Conservation (phyloP, 1,140 invertebrate genomes). For the Oedothorax gibbosus region DNA sequence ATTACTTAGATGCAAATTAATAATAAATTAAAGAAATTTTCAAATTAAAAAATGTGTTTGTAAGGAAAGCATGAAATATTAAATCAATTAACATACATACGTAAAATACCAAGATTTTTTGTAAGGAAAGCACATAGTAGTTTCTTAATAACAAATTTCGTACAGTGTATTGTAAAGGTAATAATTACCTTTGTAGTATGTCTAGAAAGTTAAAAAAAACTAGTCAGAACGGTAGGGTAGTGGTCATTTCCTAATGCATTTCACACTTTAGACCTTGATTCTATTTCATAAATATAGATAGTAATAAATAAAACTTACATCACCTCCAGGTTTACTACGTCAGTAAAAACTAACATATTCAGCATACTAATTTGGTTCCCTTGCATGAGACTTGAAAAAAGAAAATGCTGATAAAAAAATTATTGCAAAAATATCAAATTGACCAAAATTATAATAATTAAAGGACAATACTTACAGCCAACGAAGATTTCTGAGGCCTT, state of each 20-base stretch:
- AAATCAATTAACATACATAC: not conserved
- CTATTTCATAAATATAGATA: not conserved
- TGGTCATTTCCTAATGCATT: not conserved
- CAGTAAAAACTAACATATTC: slow-evolving; percentile 29
- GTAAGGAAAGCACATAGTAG: too few species aligned
- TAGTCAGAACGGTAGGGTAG: not conserved
- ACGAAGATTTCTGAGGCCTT: slow-evolving; percentile 31
- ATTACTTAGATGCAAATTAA: too few species aligned
- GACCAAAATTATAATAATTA: not conserved
- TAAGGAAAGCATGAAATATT: too few species aligned
- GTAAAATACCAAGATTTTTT: not conserved
- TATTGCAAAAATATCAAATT: not conserved
- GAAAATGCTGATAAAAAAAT: not conserved
- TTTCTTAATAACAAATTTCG: too few species aligned
- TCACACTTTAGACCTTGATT: not conserved
- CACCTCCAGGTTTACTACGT: slow-evolving; percentile 4
- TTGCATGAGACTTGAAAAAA: slow-evolving; percentile 31
- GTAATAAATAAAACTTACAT: slow-evolving; percentile 30
- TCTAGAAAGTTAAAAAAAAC: not conserved
- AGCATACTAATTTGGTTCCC: slow-evolving; percentile 12
- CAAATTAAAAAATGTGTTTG: too few species aligned
- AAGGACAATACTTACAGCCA: slow-evolving; percentile 43
- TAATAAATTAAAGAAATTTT: too few species aligned
- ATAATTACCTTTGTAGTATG: not conserved
- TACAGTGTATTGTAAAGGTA: too few species aligned